Conservation (phyloP, 2,797 vertebrate species). For the Myoxocephalus aenaeus region DNA sequence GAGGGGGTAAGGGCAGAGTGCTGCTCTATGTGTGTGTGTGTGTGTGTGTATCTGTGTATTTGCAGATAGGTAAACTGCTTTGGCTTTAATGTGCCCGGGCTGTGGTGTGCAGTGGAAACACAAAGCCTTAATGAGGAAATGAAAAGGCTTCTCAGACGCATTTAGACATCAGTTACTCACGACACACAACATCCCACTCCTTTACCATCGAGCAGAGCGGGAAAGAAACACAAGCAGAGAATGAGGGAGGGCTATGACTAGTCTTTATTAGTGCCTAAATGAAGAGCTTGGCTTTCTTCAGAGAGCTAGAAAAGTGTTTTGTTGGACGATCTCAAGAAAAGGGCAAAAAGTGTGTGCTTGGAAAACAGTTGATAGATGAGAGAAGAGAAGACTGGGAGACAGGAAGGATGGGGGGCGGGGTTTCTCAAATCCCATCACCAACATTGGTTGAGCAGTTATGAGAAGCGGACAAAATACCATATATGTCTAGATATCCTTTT, state of each 20-base stretch:
- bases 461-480: too few species aligned
- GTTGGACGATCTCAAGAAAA: conserved; percentile 22
- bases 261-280: conserved; percentile 59
- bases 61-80: conserved; percentile 70
- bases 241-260: conserved; percentile 42
- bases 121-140: conserved; percentile 81
- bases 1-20: conserved; percentile 73
- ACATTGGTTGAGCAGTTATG: too few species aligned
- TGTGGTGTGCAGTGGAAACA: conserved; percentile 77
- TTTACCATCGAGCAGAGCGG: conserved; percentile 40
- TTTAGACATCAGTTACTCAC: conserved; percentile 78
- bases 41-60: conserved; percentile 47
- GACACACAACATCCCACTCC: conserved; percentile 69
- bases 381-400: conserved; percentile 1
- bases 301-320: conserved; percentile 21
- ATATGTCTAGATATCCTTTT: too few species aligned
- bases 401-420: not conserved
- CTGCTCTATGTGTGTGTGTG: conserved; percentile 44
- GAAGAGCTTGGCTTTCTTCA: conserved; percentile 33
- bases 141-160: conserved; percentile 78
- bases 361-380: conserved; percentile 43
- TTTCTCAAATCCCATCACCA: too few species aligned
- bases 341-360: conserved; percentile 11
- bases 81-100: conserved; percentile 71
- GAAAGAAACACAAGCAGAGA: conserved; percentile 33